These are phyloP conservation scores for Euproctis similis DNA, from an alignment of 2,888 invertebrate genomes.

Conservation along the genomic window DNA sequence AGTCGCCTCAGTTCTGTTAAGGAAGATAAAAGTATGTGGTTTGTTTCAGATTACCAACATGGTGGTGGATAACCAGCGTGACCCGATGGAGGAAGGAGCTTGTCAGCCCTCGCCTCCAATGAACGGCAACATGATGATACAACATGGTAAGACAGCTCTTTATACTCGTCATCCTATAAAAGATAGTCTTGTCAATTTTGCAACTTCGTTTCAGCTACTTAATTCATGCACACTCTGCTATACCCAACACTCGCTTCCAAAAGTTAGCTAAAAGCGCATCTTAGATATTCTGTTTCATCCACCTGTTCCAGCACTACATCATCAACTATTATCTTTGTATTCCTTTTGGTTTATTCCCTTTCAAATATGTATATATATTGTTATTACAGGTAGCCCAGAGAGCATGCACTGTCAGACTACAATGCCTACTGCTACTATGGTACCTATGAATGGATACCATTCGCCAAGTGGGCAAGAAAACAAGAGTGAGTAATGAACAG, in stretches of 20 bases:
- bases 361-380: no score
- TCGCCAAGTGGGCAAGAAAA: conserved; percentile 52
- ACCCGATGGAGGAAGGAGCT: conserved; percentile 50
- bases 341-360: no score
- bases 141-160: conserved; percentile 58
- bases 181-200: neutral
- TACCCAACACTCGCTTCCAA: no score
- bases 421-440: conserved; percentile 35
- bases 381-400: conserved; percentile 42
- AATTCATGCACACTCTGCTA: no score
- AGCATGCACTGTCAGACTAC: conserved; percentile 56
- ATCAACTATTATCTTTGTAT: no score
- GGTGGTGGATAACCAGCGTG: conserved; percentile 53
- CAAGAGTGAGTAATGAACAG: conserved; percentile 61
- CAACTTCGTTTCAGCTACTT: no score
- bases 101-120: conserved; percentile 51
- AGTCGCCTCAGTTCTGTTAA: no score
- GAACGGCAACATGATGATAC: conserved; percentile 38
- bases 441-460: conserved; percentile 54
- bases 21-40: no score
- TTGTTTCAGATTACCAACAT: conserved; percentile 51
- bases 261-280: no score
- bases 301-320: no score
- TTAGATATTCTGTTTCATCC: no score
- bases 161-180: no score